phyloP scores from a whole-genome alignment of 2,113 vertebrate genomes.

The Sorex araneus region DNA sequence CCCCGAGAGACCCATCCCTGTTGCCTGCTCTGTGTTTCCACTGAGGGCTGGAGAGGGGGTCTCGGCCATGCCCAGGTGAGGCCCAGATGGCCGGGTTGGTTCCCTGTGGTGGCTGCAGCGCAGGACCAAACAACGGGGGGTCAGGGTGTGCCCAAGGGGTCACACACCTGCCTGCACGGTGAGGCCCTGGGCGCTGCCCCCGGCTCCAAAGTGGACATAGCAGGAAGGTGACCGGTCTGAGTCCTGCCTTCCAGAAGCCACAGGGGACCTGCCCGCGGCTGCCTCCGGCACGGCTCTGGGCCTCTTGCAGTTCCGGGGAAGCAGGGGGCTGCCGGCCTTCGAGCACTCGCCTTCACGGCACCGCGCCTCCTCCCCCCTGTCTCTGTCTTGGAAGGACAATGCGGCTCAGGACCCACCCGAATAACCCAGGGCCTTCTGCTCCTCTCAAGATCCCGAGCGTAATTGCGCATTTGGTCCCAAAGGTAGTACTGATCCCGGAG shows the following conservation, averaged over 20 bases:
- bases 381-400: neutral
- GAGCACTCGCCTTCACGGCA: neutral
- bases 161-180: no score
- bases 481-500: neutral
- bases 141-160: no score
- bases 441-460: neutral
- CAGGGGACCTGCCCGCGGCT: neutral
- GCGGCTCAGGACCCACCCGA: neutral
- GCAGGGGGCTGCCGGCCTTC: neutral
- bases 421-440: neutral
- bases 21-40: accelerated
- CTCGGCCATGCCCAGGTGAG: accelerated
- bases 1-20: neutral
- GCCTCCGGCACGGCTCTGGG: neutral
- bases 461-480: neutral
- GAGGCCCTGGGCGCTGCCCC: no score
- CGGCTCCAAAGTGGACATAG: no score
- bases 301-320: neutral
- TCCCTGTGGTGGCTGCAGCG: no score
- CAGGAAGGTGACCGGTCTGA: no score
- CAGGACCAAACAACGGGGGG: neutral
- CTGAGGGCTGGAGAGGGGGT: accelerated
- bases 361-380: accelerated
- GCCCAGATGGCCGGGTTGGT: accelerated
- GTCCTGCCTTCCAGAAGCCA: neutral